These are phyloP conservation scores for Limnodromus scolopaceus DNA, from an alignment of 2,797 vertebrate genomes.

Conservation along the genomic window DNA sequence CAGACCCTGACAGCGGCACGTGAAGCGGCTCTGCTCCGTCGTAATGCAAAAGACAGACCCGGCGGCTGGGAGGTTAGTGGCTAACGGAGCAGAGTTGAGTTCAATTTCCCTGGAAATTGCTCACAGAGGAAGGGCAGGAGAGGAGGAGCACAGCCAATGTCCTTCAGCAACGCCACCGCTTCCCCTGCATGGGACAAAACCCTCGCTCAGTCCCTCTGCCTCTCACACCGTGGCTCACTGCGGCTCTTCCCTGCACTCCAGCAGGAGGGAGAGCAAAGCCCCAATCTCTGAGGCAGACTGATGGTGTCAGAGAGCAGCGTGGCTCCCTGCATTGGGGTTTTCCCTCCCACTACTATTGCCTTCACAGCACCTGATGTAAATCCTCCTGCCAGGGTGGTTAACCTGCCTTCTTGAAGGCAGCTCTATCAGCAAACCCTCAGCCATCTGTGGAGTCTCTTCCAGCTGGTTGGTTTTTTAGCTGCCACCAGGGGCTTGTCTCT, in stretches of 20 bases:
- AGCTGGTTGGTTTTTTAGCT: neutral
- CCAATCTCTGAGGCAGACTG: neutral
- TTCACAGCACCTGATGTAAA: neutral
- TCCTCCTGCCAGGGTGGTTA: neutral
- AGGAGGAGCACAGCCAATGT: neutral
- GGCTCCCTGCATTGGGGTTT: neutral
- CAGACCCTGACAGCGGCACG: neutral
- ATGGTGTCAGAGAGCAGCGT: neutral
- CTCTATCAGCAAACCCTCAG: neutral
- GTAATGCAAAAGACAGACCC: constrained; percentile 59
- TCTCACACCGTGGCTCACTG: accelerated
- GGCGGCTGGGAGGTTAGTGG: neutral
- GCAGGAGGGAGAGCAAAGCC: neutral
- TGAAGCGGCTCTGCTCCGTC: neutral
- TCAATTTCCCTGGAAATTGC: constrained; percentile 44
- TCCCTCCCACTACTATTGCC: neutral
- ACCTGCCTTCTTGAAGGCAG: neutral
- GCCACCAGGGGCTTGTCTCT: neutral
- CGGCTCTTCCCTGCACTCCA: accelerated
- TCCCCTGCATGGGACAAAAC: neutral
- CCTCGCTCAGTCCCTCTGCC: neutral
- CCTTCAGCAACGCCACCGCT: neutral
- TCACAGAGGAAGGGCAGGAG: neutral
- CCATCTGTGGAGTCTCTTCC: neutral
- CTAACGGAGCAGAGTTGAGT: neutral